Conservation (phyloP, 2,797 vertebrate species). For the Corythornis leucogaster region DNA sequence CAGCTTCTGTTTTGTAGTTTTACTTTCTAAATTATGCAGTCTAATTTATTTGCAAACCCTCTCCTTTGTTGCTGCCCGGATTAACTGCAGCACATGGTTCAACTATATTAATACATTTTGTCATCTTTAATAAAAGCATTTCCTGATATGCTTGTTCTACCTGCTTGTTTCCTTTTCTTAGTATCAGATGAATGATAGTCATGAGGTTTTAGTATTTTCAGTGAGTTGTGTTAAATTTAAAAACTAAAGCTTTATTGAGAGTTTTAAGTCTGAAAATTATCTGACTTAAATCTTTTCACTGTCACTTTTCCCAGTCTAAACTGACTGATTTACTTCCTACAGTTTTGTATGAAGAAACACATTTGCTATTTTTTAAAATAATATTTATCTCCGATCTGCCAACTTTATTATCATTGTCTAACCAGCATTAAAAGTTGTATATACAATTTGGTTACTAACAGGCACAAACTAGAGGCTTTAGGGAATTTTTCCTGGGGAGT, state of each 20-base stretch:
- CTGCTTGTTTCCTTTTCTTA: slow-evolving; percentile 36
- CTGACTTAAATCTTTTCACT: background rate
- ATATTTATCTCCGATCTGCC: slow-evolving; percentile 48
- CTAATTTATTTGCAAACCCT: slow-evolving; percentile 63
- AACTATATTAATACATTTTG: slow-evolving; percentile 48
- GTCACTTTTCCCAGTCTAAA: slow-evolving; percentile 42
- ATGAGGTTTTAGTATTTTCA: background rate
- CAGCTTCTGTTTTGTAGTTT: slow-evolving; percentile 51
- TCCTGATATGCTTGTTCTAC: slow-evolving; percentile 37
- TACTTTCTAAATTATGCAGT: slow-evolving; percentile 41
- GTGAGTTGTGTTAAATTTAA: slow-evolving; percentile 1
- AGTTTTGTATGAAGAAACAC: slow-evolving; percentile 13
- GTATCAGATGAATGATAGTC: background rate
- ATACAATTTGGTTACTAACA: background rate
- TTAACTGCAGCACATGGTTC: slow-evolving; percentile 6
- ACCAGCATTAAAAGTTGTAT: slow-evolving; percentile 54
- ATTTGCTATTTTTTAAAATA: slow-evolving; percentile 44
- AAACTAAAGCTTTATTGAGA: slow-evolving; percentile 59
- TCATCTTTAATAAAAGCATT: slow-evolving; percentile 74
- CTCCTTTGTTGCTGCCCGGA: slow-evolving; percentile 23
- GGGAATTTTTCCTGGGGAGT: slow-evolving; percentile 52
- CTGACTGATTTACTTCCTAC: slow-evolving; percentile 53
- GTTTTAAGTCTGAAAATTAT: slow-evolving; percentile 46
- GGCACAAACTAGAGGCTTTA: slow-evolving; percentile 12
- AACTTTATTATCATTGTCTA: slow-evolving; percentile 41